Conservation (phyloP, 2,888 invertebrate genomes). For the Gibbula magus region DNA sequence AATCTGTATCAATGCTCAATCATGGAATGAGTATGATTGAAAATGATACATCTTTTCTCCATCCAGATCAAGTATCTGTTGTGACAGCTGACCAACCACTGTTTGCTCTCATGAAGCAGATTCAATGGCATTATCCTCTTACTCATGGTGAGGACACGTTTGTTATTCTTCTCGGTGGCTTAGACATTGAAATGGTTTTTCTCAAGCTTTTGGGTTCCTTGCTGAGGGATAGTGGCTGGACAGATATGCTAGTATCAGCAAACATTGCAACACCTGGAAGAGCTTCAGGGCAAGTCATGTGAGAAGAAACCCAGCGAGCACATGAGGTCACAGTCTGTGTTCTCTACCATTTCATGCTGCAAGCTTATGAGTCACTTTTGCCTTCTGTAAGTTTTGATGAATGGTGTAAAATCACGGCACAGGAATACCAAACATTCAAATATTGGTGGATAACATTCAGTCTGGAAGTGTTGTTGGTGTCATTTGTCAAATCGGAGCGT, state of each 20-base stretch:
- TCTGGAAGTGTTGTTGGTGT: no score
- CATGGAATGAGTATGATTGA: neutral
- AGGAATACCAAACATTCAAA: no score
- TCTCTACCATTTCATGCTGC: no score
- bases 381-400: no score
- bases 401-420: no score
- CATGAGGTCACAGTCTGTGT: neutral
- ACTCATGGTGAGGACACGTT: neutral
- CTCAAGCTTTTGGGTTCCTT: neutral
- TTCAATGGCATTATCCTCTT: neutral
- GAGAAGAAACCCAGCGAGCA: neutral
- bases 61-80: neutral
- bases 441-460: no score
- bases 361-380: no score
- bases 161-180: neutral
- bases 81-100: neutral
- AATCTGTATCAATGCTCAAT: neutral
- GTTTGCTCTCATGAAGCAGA: neutral
- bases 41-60: neutral
- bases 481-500: no score
- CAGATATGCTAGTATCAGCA: neutral
- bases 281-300: neutral
- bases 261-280: neutral
- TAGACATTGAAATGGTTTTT: neutral
- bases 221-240: neutral